Evolutionary conservation across 2,888 invertebrate species (phyloP).

Genomic region (Zaprionus bogoriensis): DNA sequence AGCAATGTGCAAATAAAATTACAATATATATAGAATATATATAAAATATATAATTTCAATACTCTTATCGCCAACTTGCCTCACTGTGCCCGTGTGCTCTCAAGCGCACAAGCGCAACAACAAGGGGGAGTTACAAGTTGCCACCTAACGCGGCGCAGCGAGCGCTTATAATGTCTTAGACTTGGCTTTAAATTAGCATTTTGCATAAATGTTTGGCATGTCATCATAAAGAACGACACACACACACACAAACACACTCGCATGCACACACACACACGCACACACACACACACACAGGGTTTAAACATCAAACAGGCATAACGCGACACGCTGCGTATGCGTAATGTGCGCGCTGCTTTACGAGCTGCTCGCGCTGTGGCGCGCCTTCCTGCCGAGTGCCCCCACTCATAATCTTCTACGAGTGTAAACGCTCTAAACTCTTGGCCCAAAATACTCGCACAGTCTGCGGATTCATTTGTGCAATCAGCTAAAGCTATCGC

Average conservation of each 20-base stretch:
- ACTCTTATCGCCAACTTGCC: background rate
- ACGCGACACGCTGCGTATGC: constrained; percentile 67
- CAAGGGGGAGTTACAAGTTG: background rate
- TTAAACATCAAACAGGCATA: constrained; percentile 63
- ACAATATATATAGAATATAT: background rate
- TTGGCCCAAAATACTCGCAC: constrained; percentile 29
- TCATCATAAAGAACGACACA: constrained; percentile 58
- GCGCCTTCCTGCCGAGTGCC: constrained; percentile 1
- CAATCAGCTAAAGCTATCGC: constrained; percentile 69
- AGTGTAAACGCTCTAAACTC: constrained; percentile 41
- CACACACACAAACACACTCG: constrained; percentile 25
- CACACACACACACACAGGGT: constrained; percentile 7
- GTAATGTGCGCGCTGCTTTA: constrained; percentile 47
- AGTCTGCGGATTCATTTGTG: constrained; percentile 54
- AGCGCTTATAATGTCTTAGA: constrained; percentile 45
- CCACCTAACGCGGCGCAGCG: background rate
- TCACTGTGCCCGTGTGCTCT: constrained; percentile 8
- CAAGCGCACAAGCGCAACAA: constrained; percentile 7
- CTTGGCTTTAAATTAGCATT: constrained; percentile 72
- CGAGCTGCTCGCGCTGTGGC: constrained; percentile 21
- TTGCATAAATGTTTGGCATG: constrained; percentile 70
- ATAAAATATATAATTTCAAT: background rate
- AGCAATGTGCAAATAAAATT: too few relatives aligned
- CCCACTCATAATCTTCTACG: constrained; percentile 35
- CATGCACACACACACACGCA: constrained; percentile 10